Base-by-base conservation (phyloP, 2,888 invertebrate species). In the Phorcus lineatus region DNA sequence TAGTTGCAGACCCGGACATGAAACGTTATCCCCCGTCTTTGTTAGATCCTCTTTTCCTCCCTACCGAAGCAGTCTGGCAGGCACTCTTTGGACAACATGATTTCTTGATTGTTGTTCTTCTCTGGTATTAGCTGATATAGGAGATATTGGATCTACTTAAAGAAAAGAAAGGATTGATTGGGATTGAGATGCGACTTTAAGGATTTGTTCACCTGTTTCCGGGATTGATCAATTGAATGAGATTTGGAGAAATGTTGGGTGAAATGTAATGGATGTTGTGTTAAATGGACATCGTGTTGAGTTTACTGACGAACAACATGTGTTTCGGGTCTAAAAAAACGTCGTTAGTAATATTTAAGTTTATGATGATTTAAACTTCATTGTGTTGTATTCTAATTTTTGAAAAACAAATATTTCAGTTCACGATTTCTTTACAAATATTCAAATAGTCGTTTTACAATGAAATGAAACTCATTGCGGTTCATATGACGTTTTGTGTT, bases 1-100 rank as follows among this genome's bases (percentile, higher is more conserved):
- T n/a, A 36, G 19, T 9, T 31, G n/a, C 70, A 70, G 70, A 70
- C 70, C 19, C 16, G 16, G 36, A 19, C n/a, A 31, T 36, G 36
- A 70, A 70, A 70, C 40, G 16, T 11, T 36, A 70, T 70, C 28
- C n/a, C n/a, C n/a, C n/a, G 70, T 28, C 70, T 70, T 70, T 70
- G 70, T 70, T 70, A 36, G 19, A 19, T 31, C 36, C 31, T 11
- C 17, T 17, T 70, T 70, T 31, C 31, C 19, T 19, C 70, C 19
- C n/a, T 31, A 31, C 4, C 31, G 11, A 40, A 36, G 70, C 4
- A 36, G 70, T 28, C 70, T 70, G 70, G 70, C 36, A 9, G 40
- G 4, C 11, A 19, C 40, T 24, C 70, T 40, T n/a, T n/a, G 40
- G 36, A 70, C 70, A 70, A 70, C 70, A 40, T 36, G 70, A 40